Conservation (phyloP, 35 echinoderm and acorn worm genomes). For the Lytechinus variegatus region DNA sequence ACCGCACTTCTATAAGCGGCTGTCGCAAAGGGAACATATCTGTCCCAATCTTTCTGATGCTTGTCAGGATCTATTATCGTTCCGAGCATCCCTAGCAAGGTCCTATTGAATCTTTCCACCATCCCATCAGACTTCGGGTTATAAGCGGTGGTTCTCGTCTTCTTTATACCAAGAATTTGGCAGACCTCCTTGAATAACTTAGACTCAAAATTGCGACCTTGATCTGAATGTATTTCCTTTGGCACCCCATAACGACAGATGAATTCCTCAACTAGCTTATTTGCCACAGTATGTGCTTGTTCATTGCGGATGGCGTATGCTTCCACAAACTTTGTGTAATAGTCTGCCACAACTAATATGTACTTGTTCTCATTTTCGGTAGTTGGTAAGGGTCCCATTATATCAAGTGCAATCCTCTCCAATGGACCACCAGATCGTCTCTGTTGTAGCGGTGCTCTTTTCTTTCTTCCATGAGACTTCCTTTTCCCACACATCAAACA, state of each 20-base stretch:
- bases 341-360: slow-evolving; percentile 64
- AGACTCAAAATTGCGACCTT: slow-evolving; percentile 66
- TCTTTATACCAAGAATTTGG: slow-evolving; percentile 45
- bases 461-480: slow-evolving; percentile 15
- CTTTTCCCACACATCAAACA: slow-evolving; percentile 34
- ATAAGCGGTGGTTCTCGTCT: not conserved
- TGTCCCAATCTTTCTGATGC: slow-evolving; percentile 61
- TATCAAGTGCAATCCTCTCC: slow-evolving; percentile 63
- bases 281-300: slow-evolving; percentile 57
- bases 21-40: slow-evolving; percentile 44
- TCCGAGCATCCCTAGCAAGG: not conserved
- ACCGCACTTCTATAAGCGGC: slow-evolving; percentile 50
- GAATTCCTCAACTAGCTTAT: slow-evolving; percentile 56
- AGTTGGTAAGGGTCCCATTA: slow-evolving; percentile 56
- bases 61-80: slow-evolving; percentile 59
- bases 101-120: not conserved
- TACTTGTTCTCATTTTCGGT: slow-evolving; percentile 55
- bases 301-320: slow-evolving; percentile 56
- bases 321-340: slow-evolving; percentile 69
- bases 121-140: not conserved
- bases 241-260: slow-evolving; percentile 67
- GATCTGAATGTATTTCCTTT: slow-evolving; percentile 61
- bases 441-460: slow-evolving; percentile 35
- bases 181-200: slow-evolving; percentile 59
- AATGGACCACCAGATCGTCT: slow-evolving; percentile 22